Conservation (phyloP, 2,113 vertebrate genomes). For the Argyrosomus japonicus region DNA sequence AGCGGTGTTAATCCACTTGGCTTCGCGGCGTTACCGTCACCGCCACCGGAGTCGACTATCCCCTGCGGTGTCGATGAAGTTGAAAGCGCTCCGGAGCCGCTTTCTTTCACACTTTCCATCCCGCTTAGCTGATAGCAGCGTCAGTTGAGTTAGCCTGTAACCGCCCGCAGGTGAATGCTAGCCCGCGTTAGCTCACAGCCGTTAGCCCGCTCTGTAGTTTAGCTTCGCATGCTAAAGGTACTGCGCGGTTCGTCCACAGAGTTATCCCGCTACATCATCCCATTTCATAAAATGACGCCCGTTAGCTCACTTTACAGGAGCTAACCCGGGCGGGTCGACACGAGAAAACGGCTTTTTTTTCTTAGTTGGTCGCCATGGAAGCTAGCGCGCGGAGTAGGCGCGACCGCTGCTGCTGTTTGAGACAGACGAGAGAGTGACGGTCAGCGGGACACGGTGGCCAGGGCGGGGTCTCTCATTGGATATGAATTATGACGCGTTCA, state of each 20-base stretch:
- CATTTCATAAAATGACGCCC: constrained; percentile 40
- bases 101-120: constrained; percentile 77
- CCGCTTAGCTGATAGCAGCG: constrained; percentile 24
- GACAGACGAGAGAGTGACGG: constrained; percentile 44
- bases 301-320: constrained; percentile 54
- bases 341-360: background rate
- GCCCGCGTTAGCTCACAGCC: constrained; percentile 57
- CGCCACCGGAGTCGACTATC: constrained; percentile 25
- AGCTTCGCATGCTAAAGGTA: constrained; percentile 73
- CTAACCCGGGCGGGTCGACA: constrained; percentile 49
- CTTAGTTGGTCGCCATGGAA: constrained; percentile 58
- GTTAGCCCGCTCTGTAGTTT: constrained; percentile 57
- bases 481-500: constrained; percentile 77
- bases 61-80: constrained; percentile 54
- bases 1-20: constrained; percentile 52
- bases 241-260: constrained; percentile 59
- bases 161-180: constrained; percentile 71
- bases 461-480: constrained; percentile 82
- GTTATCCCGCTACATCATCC: constrained; percentile 70
- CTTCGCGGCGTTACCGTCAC: constrained; percentile 57
- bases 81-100: constrained; percentile 45
- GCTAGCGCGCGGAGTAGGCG: constrained; percentile 34
- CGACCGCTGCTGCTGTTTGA: constrained; percentile 44
- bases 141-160: constrained; percentile 35
- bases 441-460: constrained; percentile 53